Base-by-base conservation (phyloP, 2,888 invertebrate species). In the Phaedon cochleariae region DNA sequence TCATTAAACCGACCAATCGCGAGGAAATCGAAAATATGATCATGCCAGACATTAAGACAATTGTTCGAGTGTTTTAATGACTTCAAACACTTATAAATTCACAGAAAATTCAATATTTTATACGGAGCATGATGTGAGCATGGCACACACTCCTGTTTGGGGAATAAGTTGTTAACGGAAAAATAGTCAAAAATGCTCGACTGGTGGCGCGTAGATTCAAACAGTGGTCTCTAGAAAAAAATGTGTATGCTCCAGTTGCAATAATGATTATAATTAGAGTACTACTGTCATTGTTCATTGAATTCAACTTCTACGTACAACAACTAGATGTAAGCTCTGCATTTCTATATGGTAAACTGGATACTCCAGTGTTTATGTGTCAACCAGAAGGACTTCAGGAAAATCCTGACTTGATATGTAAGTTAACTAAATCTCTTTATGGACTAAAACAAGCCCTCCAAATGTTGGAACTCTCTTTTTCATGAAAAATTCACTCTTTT, bases 301-400 rank as follows among this genome's bases (percentile, higher is more conserved):
- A 60, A 17, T 34, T 15, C 2, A 15, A 52, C n/a, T 22, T 21
- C n/a, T 20, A 34, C 7, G 52, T 60, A 15, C 3, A 17, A 22
- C 52, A 60, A 15, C 37, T 60, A 45, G 60, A 60, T 29, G 58
- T 48, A 1, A 58, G 46, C 7, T 58, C 29, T 18, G 58, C 58
- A 3, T 58, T 48, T 29, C 21, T 60, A 18, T 22, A 60, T n/a
- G 51, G 59, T 3, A 18, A 41, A 9, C 15, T 57, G 22, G 17
- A 41, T 20, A n/a, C 5, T 7, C 20, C 6, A 9, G 57, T 57
- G 4, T 57, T 45, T n/a, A 20, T 57, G 21, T 7, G 37, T 6
- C 12, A 17, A 4, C 26, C 26, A 26, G 6, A 26, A 5, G 26
- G 26, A 26, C 6, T 26, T 3, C 3, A 26, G 6, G 26, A 26